A percentile compares a stretch with the other conserved stretches of the same genome.
Conservation (phyloP, 2,888 invertebrate species). For the Spodoptera littoralis region DNA sequence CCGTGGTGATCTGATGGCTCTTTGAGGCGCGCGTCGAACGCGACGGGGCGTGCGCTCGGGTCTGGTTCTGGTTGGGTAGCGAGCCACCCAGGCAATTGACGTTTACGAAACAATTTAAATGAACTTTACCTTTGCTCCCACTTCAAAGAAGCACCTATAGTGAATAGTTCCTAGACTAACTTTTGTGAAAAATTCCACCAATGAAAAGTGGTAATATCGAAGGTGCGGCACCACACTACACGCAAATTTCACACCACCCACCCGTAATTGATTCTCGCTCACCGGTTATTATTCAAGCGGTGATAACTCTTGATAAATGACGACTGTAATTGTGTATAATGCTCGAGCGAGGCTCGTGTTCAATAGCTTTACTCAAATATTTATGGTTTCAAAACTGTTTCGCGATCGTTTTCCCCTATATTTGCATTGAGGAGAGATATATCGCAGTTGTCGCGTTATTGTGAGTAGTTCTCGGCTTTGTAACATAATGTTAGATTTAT, state of each 20-base stretch:
- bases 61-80: too few relatives aligned
- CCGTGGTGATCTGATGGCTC: too few relatives aligned
- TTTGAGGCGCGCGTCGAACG: too few relatives aligned
- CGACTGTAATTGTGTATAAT: constrained; percentile 72
- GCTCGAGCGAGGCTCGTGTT: constrained; percentile 47
- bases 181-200: constrained; percentile 39
- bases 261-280: constrained; percentile 59
- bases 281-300: constrained; percentile 67
- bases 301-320: constrained; percentile 74
- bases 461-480: constrained; percentile 51
- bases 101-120: too few relatives aligned
- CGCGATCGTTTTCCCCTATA: constrained; percentile 54
- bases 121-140: too few relatives aligned
- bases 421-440: constrained; percentile 60
- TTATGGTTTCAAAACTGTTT: constrained; percentile 49
- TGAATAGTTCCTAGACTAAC: constrained; percentile 29
- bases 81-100: too few relatives aligned
- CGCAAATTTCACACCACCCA: constrained; percentile 55
- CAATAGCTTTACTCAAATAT: constrained; percentile 55
- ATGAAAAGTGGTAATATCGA: constrained; percentile 14
- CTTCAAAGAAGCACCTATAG: constrained; percentile 33
- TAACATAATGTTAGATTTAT: constrained; percentile 50
- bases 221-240: constrained; percentile 58
- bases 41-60: too few relatives aligned
- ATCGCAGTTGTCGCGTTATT: constrained; percentile 42